A percentile compares a stretch with the other conserved stretches of the same genome.
phyloP scores from a whole-genome alignment of 2,113 vertebrate species.

The Chionodraco myersi region DNA sequence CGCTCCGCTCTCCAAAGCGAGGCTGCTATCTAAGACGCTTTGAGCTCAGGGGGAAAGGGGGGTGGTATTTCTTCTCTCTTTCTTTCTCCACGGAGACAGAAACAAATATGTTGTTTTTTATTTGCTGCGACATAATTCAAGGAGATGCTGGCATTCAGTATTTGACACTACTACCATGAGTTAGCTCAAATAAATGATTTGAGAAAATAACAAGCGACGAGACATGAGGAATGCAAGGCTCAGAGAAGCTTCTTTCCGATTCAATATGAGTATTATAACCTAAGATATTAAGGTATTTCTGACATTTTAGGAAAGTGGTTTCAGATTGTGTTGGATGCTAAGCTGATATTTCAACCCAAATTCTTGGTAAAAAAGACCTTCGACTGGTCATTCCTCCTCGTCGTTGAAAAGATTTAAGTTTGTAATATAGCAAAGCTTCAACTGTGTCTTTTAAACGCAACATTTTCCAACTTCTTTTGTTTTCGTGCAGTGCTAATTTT shows the following conservation, averaged over 20 bases:
- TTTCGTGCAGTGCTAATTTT: no score
- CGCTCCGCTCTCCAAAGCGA: conserved; percentile 64
- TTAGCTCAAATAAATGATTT: not conserved
- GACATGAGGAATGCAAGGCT: conserved; percentile 1
- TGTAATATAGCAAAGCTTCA: no score
- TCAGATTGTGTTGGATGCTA: no score
- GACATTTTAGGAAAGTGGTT: no score
- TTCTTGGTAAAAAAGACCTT: no score
- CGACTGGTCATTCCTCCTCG: no score
- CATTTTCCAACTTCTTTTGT: no score
- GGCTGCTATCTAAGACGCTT: conserved; percentile 63
- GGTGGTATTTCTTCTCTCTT: conserved; percentile 32
- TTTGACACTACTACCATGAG: conserved; percentile 1
- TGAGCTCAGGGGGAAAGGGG: conserved; percentile 61
- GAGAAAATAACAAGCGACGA: conserved; percentile 1
- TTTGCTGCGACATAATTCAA: conserved; percentile 35
- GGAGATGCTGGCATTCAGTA: conserved; percentile 10
- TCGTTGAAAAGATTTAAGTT: no score
- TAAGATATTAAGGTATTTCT: not conserved
- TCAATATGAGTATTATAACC: not conserved
- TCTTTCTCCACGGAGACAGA: conserved; percentile 31
- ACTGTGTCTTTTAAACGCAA: no score
- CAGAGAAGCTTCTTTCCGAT: not conserved
- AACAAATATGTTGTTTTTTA: conserved; percentile 50
- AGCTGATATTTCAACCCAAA: no score